Conservation (phyloP, 2,113 vertebrate species). For the Haplochromis burtoni region DNA sequence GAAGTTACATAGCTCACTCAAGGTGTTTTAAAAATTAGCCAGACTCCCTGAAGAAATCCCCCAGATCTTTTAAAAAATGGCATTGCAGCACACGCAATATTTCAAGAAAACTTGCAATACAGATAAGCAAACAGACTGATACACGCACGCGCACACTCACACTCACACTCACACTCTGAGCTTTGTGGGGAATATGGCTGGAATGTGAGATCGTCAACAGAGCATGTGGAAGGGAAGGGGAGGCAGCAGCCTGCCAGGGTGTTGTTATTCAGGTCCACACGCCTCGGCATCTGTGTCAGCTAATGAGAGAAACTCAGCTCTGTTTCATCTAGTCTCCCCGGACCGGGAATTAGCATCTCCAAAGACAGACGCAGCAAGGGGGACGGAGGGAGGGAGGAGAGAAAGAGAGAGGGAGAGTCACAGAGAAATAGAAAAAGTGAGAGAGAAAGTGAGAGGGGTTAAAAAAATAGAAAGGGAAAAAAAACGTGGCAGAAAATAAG, state of each 20-base stretch:
- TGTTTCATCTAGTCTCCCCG: constrained; percentile 72
- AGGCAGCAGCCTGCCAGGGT: constrained; percentile 61
- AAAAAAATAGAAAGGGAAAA: background rate
- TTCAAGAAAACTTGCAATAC: constrained; percentile 48
- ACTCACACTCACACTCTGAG: background rate
- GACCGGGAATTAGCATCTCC: constrained; percentile 73
- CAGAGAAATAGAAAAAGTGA: constrained; percentile 3
- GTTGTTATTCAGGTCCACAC: constrained; percentile 74
- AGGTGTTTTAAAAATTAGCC: constrained; percentile 12
- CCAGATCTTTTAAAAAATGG: constrained; percentile 23
- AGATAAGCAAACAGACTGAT: constrained; percentile 10
- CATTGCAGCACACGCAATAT: constrained; percentile 44
- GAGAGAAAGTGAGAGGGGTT: background rate
- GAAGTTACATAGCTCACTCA: constrained; percentile 2
- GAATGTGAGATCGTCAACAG: constrained; percentile 49
- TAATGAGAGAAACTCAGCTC: constrained; percentile 73
- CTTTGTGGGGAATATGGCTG: constrained; percentile 55
- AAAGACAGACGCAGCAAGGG: constrained; percentile 66
- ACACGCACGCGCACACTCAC: background rate
- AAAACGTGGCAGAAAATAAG: constrained; percentile 41
- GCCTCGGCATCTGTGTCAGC: constrained; percentile 74
- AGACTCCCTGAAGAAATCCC: constrained; percentile 17
- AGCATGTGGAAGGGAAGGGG: constrained; percentile 60
- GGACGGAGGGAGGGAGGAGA: constrained; percentile 39
- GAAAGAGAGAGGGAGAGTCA: background rate